phyloP scores from a whole-genome alignment of 2,113 vertebrate genomes.

The Noturus placidus region DNA sequence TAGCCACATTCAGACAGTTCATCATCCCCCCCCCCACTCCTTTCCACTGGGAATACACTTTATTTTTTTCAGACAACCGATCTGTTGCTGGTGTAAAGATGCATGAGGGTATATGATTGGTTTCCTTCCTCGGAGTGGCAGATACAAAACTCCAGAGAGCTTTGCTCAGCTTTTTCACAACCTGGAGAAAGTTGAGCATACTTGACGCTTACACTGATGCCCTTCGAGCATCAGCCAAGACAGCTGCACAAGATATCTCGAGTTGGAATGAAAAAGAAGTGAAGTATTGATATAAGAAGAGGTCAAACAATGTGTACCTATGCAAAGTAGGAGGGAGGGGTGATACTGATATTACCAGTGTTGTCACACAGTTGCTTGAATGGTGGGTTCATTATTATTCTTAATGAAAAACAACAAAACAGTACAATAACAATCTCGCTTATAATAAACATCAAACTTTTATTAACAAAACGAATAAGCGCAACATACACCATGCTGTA shows the following conservation, averaged over 20 bases:
- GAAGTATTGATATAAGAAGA: background rate
- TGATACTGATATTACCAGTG: too few species aligned
- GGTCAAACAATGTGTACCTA: background rate
- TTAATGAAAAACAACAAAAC: too few species aligned
- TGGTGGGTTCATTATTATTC: too few species aligned
- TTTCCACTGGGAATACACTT: background rate
- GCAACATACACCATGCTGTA: too few species aligned
- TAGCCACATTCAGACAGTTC: background rate
- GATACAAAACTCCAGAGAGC: background rate
- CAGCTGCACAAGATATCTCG: background rate
- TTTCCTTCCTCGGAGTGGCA: background rate
- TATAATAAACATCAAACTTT: too few species aligned
- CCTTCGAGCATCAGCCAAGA: background rate
- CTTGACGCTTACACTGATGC: background rate
- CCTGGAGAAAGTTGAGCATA: background rate
- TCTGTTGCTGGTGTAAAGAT: background rate
- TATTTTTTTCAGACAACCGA: background rate
- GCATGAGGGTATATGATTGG: background rate
- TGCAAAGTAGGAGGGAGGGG: too few species aligned
- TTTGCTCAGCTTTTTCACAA: background rate
- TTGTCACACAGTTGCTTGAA: too few species aligned
- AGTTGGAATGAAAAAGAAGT: too few species aligned
- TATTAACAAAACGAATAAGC: too few species aligned
- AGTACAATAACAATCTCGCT: too few species aligned
- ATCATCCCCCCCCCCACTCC: background rate